Base-by-base conservation (phyloP, 1,140 invertebrate species). In the Asbolus verrucosus region DNA sequence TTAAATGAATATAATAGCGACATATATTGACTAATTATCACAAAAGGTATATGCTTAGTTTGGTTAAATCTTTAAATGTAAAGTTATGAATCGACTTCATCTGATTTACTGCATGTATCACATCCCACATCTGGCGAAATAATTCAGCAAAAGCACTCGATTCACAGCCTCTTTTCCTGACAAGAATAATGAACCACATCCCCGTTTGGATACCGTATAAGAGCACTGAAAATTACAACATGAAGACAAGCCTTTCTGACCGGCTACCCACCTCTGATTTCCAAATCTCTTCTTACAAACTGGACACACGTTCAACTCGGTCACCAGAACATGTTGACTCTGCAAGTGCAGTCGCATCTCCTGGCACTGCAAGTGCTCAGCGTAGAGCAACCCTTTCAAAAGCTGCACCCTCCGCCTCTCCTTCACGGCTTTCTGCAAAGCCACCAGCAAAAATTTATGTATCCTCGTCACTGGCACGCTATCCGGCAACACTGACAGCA, bases 111-210 rank as follows among this genome's bases (percentile, higher is more conserved):
- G n/a, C n/a, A n/a, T n/a, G n/a, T n/a, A n/a, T n/a, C n/a, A n/a
- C n/a, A n/a, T n/a, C n/a, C n/a, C n/a, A n/a, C n/a, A n/a, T n/a
- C n/a, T n/a, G n/a, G n/a, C n/a, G n/a, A n/a, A n/a, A n/a, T n/a
- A n/a, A n/a, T n/a, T n/a, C 43, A 50, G 9, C 8, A 11, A 9
- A 11, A 24, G 9, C 1, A 14, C 8, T 43, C 19, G 11, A 2
- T 6, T 50, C 4, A 27, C 8, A 50, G 19, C 33, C 71, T 76
- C 41, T 72, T 77, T 21, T 82, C 79, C 54, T 82, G 80, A 82
- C 95, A 97, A 0, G 91, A 94, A 80, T 94, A 95, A 84, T 98
- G 95, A 2, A 97, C 94, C 24, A 97, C 91, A 74, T 95, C 91
- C 1, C 94, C 95, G 83, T 94, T 94, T 1, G 95, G 93, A 84